phyloP scores from a whole-genome alignment of 2,888 invertebrate species.

The Syritta pipiens region DNA sequence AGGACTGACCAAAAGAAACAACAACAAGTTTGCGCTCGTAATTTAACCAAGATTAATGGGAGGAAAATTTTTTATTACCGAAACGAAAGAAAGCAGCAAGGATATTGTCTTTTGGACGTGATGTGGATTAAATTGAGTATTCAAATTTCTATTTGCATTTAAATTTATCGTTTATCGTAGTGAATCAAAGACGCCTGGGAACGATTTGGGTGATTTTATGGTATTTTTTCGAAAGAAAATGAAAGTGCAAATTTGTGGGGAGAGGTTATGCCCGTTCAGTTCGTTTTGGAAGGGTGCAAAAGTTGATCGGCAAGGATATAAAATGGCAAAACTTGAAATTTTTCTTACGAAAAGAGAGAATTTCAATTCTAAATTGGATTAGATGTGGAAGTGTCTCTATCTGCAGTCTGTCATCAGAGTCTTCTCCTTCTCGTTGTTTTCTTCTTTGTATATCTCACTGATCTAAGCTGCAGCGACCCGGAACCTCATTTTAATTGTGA shows the following conservation, averaged over 20 bases:
- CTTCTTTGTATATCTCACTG: too few species aligned
- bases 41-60: slow-evolving; percentile 61
- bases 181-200: slow-evolving; percentile 50
- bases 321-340: slow-evolving; percentile 30
- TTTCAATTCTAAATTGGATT: too few species aligned
- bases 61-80: slow-evolving; percentile 54
- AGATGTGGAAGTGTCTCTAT: too few species aligned
- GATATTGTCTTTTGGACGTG: slow-evolving; percentile 17
- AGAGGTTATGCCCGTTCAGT: neutral
- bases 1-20: slow-evolving; percentile 35
- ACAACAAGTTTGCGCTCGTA: slow-evolving; percentile 58
- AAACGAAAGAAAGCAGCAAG: slow-evolving; percentile 35
- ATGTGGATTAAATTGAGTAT: slow-evolving; percentile 50
- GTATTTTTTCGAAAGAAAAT: slow-evolving; percentile 42
- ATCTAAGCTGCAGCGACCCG: neutral
- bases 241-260: slow-evolving; percentile 42
- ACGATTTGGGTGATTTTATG: slow-evolving; percentile 56
- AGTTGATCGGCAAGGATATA: slow-evolving; percentile 51
- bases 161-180: slow-evolving; percentile 57
- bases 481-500: neutral
- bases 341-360: too few species aligned
- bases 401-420: too few species aligned
- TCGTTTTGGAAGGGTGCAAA: neutral
- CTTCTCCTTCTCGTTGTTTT: too few species aligned
- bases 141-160: slow-evolving; percentile 60